Evolutionary conservation across 2,888 invertebrate species (phyloP), one percentile per base, ranked within the genome.

Genomic region (Nemurella pictetii): DNA sequence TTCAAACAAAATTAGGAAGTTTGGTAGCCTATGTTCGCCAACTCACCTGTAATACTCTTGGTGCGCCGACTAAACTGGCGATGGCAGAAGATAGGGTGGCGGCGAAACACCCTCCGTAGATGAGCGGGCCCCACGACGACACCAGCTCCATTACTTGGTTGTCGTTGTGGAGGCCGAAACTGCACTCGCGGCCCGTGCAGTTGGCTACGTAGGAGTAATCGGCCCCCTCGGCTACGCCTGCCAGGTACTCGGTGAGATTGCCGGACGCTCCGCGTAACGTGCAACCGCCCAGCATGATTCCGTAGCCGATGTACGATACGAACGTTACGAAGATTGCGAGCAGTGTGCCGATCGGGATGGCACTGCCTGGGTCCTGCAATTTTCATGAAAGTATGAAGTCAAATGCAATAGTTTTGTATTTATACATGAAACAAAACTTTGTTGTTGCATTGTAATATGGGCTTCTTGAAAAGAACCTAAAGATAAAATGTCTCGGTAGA

Each of bases 31-130:
- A n/a, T n/a, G n/a, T n/a, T n/a, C 15, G 20, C 15, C n/a, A 15
- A 83, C 83, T 77, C 85, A 89, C 88, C 87, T 89, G 89, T 82
- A 89, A 87, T 2, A 89, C 89, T 85, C 89, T 87, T 0, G 94
- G 93, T 28, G 94, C 93, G 84, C 92, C 92, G 32, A 94, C 93
- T 86, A 94, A 89, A 89, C 92, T 92, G 7, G 93, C 93, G 85
- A 94, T 90, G 72, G 93, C 94, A 3, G 93, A 93, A 20, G 93
- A 93, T 27, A 94, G 89, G 0, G 94, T 93, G 20, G 94, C 93
- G 26, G 93, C 93, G 88, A 93, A 93, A 86, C 93, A 93, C 25
- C 94, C 93, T 85, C 92, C 92, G 86, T 92, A 91, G 86, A 93
- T 88, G 75, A 87, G 84, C 9, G 93, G 93, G n/a, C 92, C 92